phyloP scores from a whole-genome alignment of 2,797 vertebrate genomes.

The Aldrovandia affinis region DNA sequence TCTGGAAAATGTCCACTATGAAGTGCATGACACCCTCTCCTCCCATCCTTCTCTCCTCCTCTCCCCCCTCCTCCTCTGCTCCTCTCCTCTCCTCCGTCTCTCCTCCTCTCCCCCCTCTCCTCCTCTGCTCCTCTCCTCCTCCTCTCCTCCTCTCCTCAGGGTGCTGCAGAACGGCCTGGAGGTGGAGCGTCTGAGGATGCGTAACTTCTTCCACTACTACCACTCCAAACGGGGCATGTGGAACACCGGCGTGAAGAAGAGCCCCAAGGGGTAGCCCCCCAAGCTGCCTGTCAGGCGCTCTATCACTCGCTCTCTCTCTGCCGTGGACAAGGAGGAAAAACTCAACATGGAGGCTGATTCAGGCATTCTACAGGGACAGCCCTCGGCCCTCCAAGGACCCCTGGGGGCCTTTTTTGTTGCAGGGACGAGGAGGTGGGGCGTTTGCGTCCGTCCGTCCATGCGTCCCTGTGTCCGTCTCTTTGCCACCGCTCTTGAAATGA shows the following conservation, averaged over 20 bases:
- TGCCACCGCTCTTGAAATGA: background rate
- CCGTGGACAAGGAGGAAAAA: conserved; percentile 27
- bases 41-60: too few relatives aligned
- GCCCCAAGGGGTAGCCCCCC: conserved; percentile 73
- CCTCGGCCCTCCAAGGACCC: conserved; percentile 39
- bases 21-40: too few relatives aligned
- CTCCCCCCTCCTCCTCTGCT: too few relatives aligned
- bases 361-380: conserved; percentile 11
- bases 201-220: conserved; percentile 96
- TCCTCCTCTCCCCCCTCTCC: too few relatives aligned
- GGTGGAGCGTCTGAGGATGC: conserved; percentile 89
- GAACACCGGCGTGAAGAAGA: conserved; percentile 86
- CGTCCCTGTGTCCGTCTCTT: background rate
- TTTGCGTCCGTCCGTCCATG: background rate
- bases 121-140: too few relatives aligned
- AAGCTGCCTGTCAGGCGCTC: conserved; percentile 17
- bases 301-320: background rate
- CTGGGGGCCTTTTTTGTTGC: conserved; percentile 55
- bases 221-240: conserved; percentile 98
- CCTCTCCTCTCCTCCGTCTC: too few relatives aligned
- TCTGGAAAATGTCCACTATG: too few relatives aligned
- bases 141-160: conserved; percentile 48
- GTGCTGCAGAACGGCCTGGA: conserved; percentile 95
- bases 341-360: background rate
- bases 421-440: conserved; percentile 37